These are phyloP conservation scores for Neogobius melanostomus DNA, from an alignment of 2,113 vertebrate genomes.

Conservation along the genomic window DNA sequence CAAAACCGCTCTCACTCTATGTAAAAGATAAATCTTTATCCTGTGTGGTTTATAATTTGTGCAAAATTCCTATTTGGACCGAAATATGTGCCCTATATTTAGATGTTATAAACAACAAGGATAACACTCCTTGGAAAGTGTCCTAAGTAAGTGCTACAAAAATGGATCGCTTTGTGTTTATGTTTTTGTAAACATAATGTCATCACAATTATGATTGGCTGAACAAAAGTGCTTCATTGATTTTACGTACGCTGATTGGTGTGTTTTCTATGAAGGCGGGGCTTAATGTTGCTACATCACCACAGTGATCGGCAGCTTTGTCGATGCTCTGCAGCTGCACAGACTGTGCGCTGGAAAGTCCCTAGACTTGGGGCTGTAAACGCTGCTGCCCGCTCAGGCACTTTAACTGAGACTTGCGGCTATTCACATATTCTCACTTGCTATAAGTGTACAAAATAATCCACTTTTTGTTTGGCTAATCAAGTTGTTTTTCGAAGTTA, in stretches of 20 bases:
- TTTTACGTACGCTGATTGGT: conserved; percentile 47
- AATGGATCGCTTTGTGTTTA: conserved; percentile 52
- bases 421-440: background rate
- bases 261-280: conserved; percentile 25
- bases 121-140: background rate
- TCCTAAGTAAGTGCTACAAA: conserved; percentile 13
- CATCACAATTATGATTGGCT: conserved; percentile 50
- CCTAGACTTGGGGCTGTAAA: conserved; percentile 35
- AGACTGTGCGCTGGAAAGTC: conserved; percentile 58
- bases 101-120: too few relatives aligned
- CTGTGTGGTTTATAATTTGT: too few relatives aligned
- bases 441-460: background rate
- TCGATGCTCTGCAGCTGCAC: conserved; percentile 61
- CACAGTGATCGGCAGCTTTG: conserved; percentile 31
- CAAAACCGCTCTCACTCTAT: too few relatives aligned
- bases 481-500: conserved; percentile 31
- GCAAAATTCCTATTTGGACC: too few relatives aligned
- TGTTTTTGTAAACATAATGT: conserved; percentile 48
- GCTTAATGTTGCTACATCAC: conserved; percentile 52
- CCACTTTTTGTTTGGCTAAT: background rate
- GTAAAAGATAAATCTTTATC: too few relatives aligned
- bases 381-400: background rate
- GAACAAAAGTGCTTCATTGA: background rate
- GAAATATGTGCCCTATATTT: too few relatives aligned
- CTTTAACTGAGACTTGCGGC: background rate